These are phyloP conservation scores for Agriopis marginaria DNA, from an alignment of 2,888 invertebrate species.

Conservation along the genomic window DNA sequence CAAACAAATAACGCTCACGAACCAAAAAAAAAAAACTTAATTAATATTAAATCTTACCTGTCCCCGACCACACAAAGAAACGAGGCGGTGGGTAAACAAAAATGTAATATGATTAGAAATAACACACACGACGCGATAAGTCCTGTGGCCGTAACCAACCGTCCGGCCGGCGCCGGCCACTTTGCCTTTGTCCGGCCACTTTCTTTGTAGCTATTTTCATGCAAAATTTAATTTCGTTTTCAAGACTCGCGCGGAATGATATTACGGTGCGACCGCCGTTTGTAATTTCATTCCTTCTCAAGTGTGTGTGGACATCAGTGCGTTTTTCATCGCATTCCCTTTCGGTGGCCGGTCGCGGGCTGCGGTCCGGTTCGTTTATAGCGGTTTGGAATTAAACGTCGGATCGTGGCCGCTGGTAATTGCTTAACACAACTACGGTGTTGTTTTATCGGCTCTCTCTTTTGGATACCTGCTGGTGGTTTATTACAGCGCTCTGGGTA, in stretches of 20 bases:
- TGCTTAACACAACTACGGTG: constrained; percentile 74
- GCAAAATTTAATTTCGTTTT: constrained; percentile 86
- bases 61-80: constrained; percentile 56
- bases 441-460: constrained; percentile 72
- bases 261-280: constrained; percentile 79
- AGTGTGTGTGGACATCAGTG: constrained; percentile 83
- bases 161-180: constrained; percentile 66
- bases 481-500: constrained; percentile 56
- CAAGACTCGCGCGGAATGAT: constrained; percentile 86
- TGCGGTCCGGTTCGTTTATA: constrained; percentile 75
- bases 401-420: constrained; percentile 81
- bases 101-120: constrained; percentile 84
- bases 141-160: constrained; percentile 74
- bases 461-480: constrained; percentile 57
- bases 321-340: constrained; percentile 86
- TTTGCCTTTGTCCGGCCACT: constrained; percentile 80
- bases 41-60: constrained; percentile 62
- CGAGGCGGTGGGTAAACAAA: constrained; percentile 57
- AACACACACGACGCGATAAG: constrained; percentile 73
- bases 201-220: constrained; percentile 86
- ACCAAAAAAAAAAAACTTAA: constrained; percentile 52
- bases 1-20: constrained; percentile 74
- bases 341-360: constrained; percentile 70
- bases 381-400: constrained; percentile 81
- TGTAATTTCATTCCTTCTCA: constrained; percentile 84